phyloP scores from a whole-genome alignment of 2,888 invertebrate genomes.

The Drosophila atroscutellata region DNA sequence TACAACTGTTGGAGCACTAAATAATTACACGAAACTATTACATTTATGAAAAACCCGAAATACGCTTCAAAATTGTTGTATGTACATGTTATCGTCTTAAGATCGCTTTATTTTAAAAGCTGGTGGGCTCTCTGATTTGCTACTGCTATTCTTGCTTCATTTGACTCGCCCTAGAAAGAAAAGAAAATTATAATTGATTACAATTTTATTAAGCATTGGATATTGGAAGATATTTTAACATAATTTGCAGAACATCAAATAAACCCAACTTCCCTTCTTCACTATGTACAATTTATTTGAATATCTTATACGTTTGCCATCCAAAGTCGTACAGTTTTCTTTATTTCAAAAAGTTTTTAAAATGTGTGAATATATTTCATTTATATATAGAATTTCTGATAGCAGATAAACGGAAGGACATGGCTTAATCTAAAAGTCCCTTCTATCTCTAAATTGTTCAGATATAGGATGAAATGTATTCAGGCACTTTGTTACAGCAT shows the following conservation, averaged over 20 bases:
- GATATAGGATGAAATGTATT: not conserved
- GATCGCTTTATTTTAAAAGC: slow-evolving; percentile 92
- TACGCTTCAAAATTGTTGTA: slow-evolving; percentile 35
- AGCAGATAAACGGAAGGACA: not conserved
- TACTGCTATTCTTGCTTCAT: slow-evolving; percentile 97
- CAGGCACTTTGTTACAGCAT: not conserved
- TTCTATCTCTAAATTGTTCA: rapidly evolving
- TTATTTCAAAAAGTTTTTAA: not conserved
- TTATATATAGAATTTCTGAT: not conserved
- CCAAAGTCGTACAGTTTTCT: not conserved
- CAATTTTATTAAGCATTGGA: not conserved
- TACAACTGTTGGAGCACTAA: slow-evolving; percentile 65
- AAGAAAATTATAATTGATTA: slow-evolving; percentile 11
- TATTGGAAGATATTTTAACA: not conserved
- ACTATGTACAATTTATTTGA: not conserved
- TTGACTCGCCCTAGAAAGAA: slow-evolving; percentile 91
- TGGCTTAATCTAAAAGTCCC: not conserved
- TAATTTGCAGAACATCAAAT: not conserved
- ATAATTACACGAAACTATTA: slow-evolving; percentile 47
- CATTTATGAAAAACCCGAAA: slow-evolving; percentile 41
- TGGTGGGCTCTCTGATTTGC: slow-evolving; percentile 99
- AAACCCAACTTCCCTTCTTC: not conserved
- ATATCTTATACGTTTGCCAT: not conserved
- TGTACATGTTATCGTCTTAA: slow-evolving; percentile 34
- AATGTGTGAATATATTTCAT: not conserved